Percentiles rank a stretch among this genome's conserved stretches.
phyloP scores from a whole-genome alignment of 1,140 invertebrate genomes.

The Brachionus manjavacas region DNA sequence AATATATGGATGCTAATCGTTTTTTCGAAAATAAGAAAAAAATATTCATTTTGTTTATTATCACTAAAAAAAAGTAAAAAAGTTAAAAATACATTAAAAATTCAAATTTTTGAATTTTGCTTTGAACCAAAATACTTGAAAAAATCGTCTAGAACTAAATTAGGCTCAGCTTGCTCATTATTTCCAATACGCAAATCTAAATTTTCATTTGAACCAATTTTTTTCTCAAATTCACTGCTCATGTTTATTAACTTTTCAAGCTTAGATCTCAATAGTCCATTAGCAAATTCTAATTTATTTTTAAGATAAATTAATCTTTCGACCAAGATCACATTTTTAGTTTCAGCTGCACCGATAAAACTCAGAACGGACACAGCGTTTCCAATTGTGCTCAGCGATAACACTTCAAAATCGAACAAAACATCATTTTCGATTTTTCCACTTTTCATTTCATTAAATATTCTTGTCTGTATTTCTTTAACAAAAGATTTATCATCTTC shows the following conservation, averaged over 20 bases:
- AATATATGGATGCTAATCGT: too few species aligned
- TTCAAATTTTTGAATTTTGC: background rate
- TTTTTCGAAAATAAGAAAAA: too few species aligned
- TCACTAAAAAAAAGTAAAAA: background rate
- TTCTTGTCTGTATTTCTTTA: background rate
- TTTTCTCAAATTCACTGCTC: background rate
- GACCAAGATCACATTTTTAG: background rate
- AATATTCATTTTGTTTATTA: too few species aligned
- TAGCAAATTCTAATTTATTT: background rate
- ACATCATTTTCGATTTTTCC: background rate
- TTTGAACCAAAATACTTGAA: background rate
- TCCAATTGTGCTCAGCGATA: background rate
- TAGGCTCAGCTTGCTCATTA: background rate
- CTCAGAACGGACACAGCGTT: conserved; percentile 3
- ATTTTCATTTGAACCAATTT: background rate
- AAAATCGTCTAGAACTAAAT: background rate
- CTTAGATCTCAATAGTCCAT: background rate
- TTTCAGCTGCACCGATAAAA: background rate
- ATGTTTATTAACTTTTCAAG: background rate
- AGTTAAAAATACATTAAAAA: background rate
- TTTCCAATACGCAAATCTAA: background rate
- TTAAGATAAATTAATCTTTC: background rate
- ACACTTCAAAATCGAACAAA: conserved; percentile 29
- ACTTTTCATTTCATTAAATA: conserved; percentile 25
- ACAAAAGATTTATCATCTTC: background rate